Evolutionary conservation across 2,888 invertebrate genomes (phyloP).

Genomic region (Rapana venosa): DNA sequence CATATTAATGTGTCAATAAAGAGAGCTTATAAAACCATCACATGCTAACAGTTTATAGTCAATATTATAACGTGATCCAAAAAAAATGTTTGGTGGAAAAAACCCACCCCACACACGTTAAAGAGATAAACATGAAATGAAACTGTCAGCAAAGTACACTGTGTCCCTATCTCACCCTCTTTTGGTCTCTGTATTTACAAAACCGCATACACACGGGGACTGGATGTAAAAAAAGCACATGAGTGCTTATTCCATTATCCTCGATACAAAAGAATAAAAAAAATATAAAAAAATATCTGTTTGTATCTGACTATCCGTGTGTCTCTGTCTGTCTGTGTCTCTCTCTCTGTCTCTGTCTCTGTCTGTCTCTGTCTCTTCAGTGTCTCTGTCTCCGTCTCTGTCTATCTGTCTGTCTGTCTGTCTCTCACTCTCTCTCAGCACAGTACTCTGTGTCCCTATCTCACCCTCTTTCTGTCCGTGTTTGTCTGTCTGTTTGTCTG

Average conservation of each 20-base stretch:
- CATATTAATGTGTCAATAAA: not conserved
- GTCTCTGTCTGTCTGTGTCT: not conserved
- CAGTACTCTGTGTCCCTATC: no score
- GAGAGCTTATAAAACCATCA: not conserved
- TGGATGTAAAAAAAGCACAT: no score
- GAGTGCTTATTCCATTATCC: no score
- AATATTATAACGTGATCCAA: not conserved
- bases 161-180: not conserved
- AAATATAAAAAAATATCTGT: no score
- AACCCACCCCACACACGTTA: not conserved
- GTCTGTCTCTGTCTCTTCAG: not conserved
- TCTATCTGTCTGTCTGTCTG: not conserved
- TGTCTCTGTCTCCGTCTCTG: not conserved
- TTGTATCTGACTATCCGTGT: not conserved
- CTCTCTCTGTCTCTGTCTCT: not conserved
- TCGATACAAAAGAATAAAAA: no score
- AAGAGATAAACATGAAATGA: not conserved
- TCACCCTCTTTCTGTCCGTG: no score
- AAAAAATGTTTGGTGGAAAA: not conserved
- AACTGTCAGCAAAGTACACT: not conserved
- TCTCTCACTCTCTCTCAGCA: no score
- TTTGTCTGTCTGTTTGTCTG: no score
- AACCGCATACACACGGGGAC: no score
- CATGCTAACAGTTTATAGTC: not conserved
- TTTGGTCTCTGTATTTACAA: not conserved